A percentile compares a stretch with the other conserved stretches of the same genome.
phyloP scores from a whole-genome alignment of 1,140 invertebrate genomes.

The Bombus polaris region DNA sequence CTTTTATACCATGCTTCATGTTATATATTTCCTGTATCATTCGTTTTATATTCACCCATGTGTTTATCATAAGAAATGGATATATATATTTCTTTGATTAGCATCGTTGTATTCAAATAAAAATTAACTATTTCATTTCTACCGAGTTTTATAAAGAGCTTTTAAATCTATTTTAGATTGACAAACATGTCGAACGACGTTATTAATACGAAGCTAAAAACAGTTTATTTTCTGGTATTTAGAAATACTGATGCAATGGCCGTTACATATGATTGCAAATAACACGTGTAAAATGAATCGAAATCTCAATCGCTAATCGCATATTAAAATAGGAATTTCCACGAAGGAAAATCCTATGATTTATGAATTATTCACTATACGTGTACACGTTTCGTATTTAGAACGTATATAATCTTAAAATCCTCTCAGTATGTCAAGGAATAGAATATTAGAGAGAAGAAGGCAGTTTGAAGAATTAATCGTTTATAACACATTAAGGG shows the following conservation, averaged over 20 bases:
- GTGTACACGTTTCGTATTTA: background rate
- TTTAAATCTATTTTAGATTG: too few relatives aligned
- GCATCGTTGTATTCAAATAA: background rate
- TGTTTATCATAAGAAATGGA: background rate
- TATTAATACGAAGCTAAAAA: too few relatives aligned
- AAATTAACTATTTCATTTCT: background rate
- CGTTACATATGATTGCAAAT: background rate
- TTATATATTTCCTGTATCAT: background rate
- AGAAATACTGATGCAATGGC: background rate
- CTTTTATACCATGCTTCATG: background rate
- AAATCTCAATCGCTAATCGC: background rate
- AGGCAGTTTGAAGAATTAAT: too few relatives aligned
- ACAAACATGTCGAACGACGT: background rate
- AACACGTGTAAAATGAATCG: background rate
- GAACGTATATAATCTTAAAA: background rate
- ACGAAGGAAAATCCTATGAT: background rate
- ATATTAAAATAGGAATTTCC: background rate
- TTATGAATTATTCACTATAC: background rate
- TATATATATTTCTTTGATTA: background rate
- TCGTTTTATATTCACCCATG: background rate
- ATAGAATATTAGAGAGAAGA: too few relatives aligned
- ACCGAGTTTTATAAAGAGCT: background rate
- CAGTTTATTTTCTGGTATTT: too few relatives aligned
- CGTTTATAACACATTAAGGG: too few relatives aligned
- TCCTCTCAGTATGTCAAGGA: background rate